Percentiles rank a stretch among this genome's conserved stretches.
Conservation (phyloP, 1,140 invertebrate genomes). For the Megalonaias nervosa region DNA sequence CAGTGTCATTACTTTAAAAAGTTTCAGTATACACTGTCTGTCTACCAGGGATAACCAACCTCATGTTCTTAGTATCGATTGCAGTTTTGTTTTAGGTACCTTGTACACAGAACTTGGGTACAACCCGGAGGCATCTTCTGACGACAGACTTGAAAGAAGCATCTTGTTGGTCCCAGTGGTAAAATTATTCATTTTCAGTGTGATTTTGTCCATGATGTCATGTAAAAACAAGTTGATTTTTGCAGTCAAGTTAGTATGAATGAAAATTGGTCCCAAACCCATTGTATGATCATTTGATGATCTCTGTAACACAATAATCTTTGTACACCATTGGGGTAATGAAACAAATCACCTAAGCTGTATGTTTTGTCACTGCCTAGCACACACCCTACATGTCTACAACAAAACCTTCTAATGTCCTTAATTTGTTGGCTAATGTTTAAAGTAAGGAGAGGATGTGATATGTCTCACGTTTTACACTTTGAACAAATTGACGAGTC, state of each 20-base stretch:
- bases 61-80: constrained; percentile 20
- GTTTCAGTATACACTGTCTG: too few relatives aligned
- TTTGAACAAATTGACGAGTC: constrained; percentile 9
- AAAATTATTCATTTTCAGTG: background rate
- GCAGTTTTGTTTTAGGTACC: constrained; percentile 22
- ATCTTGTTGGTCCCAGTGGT: constrained; percentile 12
- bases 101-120: constrained; percentile 11
- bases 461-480: constrained; percentile 6
- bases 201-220: constrained; percentile 15
- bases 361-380: constrained; percentile 25
- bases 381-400: constrained; percentile 2
- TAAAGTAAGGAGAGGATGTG: constrained; percentile 9
- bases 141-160: constrained; percentile 1
- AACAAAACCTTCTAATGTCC: constrained; percentile 21
- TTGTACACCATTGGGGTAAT: constrained; percentile 23
- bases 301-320: constrained; percentile 1
- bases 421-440: constrained; percentile 13
- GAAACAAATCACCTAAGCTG: constrained; percentile 8
- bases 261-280: constrained; percentile 18
- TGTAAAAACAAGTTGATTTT: constrained; percentile 17
- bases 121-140: constrained; percentile 1
- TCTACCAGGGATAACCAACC: constrained; percentile 9
- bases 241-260: constrained; percentile 16
- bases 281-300: constrained; percentile 1
- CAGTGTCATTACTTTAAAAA: too few relatives aligned